A percentile compares a stretch with the other conserved stretches of the same genome.
Conservation (phyloP, 2,113 vertebrate species). For the Callipepla californica region DNA sequence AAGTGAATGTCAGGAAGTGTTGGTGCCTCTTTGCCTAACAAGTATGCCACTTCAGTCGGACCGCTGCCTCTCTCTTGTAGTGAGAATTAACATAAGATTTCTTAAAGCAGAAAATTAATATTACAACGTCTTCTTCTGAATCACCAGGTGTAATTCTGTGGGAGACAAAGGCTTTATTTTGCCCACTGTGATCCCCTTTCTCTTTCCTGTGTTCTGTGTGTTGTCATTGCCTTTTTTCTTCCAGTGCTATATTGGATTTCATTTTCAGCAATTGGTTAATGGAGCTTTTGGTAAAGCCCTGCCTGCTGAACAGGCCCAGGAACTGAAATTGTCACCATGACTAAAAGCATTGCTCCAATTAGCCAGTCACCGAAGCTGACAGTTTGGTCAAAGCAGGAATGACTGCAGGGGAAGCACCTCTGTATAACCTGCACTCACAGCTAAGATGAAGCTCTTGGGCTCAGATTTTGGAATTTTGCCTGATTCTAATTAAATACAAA, state of each 20-base stretch:
- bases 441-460: conserved; percentile 15
- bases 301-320: background rate
- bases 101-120: background rate
- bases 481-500: conserved; percentile 73
- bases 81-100: background rate
- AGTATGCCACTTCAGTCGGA: background rate
- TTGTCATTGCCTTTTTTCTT: background rate
- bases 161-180: background rate
- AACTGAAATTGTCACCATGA: background rate
- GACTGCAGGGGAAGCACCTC: background rate
- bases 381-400: background rate
- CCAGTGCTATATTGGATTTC: conserved; percentile 1
- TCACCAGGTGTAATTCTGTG: background rate
- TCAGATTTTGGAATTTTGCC: conserved; percentile 67
- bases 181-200: background rate
- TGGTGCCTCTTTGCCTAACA: conserved; percentile 33
- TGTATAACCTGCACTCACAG: conserved; percentile 1
- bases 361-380: background rate
- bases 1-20: conserved; percentile 48
- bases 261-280: background rate
- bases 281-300: background rate
- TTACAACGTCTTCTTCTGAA: background rate
- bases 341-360: background rate
- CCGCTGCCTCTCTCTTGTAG: background rate
- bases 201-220: background rate